Evolutionary conservation across 2,888 invertebrate species (phyloP).

Genomic region (Myopa testacea): DNA sequence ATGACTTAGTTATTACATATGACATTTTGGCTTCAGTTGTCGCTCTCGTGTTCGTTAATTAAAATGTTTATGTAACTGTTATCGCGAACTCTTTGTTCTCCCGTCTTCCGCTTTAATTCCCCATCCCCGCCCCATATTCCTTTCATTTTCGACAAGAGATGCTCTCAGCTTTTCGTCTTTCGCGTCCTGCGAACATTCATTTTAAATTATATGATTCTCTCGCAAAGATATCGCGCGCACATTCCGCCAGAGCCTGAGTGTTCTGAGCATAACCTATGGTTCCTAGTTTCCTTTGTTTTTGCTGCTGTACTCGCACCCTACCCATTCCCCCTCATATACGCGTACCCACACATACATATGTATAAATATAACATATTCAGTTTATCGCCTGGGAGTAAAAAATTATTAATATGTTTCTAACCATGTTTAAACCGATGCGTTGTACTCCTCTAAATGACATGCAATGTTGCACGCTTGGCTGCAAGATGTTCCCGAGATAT

Average conservation of each 20-base stretch:
- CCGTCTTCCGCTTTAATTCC: slow-evolving; percentile 2
- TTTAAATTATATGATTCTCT: background rate
- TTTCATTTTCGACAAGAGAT: background rate
- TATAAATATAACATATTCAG: background rate
- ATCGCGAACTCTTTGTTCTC: slow-evolving; percentile 5
- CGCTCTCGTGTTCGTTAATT: slow-evolving; percentile 20
- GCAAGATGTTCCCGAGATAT: background rate
- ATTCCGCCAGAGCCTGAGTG: background rate
- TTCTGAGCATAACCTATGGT: no score
- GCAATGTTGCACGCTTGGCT: background rate
- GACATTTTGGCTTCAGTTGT: background rate
- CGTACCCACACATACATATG: background rate
- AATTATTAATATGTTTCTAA: background rate
- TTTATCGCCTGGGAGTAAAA: background rate
- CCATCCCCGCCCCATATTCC: background rate
- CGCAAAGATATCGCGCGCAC: background rate
- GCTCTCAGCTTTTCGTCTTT: background rate
- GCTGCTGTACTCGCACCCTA: background rate
- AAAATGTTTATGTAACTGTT: slow-evolving; percentile 18
- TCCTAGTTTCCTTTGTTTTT: no score
- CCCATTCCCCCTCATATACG: background rate
- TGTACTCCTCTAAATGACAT: background rate
- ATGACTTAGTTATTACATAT: background rate
- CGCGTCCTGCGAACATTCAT: background rate
- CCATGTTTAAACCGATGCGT: background rate